A percentile compares a stretch with the other conserved stretches of the same genome.
These are phyloP conservation scores for Nematostella vectensis DNA, from an alignment of 92 coral and sea anemone genomes.

Conservation along the genomic window DNA sequence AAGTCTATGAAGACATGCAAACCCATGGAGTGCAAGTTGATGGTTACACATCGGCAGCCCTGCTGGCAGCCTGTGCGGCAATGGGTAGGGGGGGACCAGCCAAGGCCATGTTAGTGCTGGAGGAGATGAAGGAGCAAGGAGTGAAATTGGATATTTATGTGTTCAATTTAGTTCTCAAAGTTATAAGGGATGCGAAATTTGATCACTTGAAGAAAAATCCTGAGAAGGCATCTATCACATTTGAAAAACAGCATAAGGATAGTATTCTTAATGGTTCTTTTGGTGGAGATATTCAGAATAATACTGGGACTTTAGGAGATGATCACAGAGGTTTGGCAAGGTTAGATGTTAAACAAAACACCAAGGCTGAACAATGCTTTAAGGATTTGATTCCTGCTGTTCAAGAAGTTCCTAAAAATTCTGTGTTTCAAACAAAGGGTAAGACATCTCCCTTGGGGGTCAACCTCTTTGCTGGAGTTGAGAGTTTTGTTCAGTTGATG, in stretches of 20 bases:
- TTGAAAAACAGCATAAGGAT: neutral
- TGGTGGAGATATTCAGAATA: neutral
- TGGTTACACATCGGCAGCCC: slow-evolving; percentile 47
- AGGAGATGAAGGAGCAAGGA: slow-evolving; percentile 54
- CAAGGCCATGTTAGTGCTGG: slow-evolving; percentile 37
- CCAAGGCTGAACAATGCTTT: neutral
- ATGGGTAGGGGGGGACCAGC: slow-evolving; percentile 40
- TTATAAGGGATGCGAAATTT: slow-evolving; percentile 37
- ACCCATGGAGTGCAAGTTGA: slow-evolving; percentile 34
- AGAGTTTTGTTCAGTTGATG: slow-evolving; percentile 61
- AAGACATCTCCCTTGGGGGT: neutral
- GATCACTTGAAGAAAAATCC: neutral
- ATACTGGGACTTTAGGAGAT: neutral
- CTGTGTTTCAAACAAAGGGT: neutral
- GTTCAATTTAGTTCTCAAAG: slow-evolving; percentile 57
- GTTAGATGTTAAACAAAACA: neutral
- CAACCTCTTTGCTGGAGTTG: slow-evolving; percentile 46
- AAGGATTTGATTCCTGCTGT: neutral
- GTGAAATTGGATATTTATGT: slow-evolving; percentile 61
- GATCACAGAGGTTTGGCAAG: neutral
- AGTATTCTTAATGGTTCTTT: neutral
- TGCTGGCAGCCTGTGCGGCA: slow-evolving; percentile 49
- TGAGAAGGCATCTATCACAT: neutral
- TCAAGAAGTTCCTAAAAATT: neutral
- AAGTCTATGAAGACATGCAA: slow-evolving; percentile 42